Evolutionary conservation across 2,113 vertebrate species (phyloP).

Genomic region (Pomatorhinus ruficollis): DNA sequence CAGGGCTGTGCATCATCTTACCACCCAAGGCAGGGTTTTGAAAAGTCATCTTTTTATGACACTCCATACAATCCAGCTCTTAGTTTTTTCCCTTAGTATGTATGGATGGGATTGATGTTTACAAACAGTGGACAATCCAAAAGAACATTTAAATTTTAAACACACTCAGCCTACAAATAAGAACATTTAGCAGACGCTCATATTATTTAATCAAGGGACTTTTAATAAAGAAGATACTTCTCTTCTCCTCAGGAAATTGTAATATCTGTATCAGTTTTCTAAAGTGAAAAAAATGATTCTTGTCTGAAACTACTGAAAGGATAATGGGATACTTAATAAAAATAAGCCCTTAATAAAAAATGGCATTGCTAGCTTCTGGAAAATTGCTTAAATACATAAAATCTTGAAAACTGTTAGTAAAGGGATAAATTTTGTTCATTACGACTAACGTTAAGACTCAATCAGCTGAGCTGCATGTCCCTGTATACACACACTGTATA

Average conservation of each 20-base stretch:
- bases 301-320: not conserved
- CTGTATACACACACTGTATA: not conserved
- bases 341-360: not conserved
- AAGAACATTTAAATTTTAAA: not conserved
- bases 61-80: not conserved
- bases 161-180: not conserved
- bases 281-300: not conserved
- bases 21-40: not conserved
- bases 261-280: not conserved
- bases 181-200: not conserved
- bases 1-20: not conserved
- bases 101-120: not conserved
- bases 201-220: not conserved
- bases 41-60: not conserved
- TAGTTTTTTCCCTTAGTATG: not conserved
- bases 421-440: not conserved
- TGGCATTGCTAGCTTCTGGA: not conserved
- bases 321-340: not conserved
- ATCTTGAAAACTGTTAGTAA: not conserved
- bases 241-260: not conserved
- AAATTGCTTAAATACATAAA: not conserved
- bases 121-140: not conserved
- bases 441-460: not conserved
- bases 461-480: not conserved
- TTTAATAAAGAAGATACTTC: not conserved